Evolutionary conservation across 2,888 invertebrate species (phyloP).

Genomic region (Lutraria lutraria): DNA sequence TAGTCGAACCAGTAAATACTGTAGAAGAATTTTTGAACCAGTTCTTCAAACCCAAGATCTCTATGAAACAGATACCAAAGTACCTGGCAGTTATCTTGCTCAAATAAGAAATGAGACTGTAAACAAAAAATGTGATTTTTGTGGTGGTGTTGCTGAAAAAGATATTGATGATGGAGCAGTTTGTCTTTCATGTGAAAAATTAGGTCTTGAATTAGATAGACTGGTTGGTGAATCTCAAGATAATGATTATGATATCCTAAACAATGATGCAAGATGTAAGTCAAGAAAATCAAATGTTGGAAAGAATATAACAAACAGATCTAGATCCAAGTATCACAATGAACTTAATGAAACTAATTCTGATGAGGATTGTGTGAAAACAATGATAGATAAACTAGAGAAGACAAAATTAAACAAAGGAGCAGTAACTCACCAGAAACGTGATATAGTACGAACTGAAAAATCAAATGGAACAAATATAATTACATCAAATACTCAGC

Average conservation of each 20-base stretch:
- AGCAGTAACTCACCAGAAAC: not conserved
- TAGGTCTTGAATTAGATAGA: constrained; percentile 57
- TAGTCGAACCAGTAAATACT: constrained; percentile 45
- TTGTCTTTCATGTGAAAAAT: constrained; percentile 57
- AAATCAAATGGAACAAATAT: not conserved
- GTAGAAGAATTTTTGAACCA: constrained; percentile 23
- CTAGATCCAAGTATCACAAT: not conserved
- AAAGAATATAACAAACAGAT: constrained; percentile 10
- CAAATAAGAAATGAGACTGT: not conserved
- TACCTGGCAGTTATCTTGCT: not conserved
- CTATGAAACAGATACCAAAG: not conserved
- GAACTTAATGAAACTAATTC: not conserved
- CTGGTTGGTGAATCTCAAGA: constrained; percentile 24
- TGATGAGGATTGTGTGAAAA: not conserved
- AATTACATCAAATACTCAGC: not conserved
- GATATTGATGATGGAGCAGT: constrained; percentile 35
- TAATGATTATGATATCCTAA: not conserved
- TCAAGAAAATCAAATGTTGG: not conserved
- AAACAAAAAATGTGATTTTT: constrained; percentile 54
- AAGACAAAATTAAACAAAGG: not conserved
- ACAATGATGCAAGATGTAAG: not conserved
- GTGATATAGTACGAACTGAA: not conserved
- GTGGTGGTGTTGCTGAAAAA: constrained; percentile 44
- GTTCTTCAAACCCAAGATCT: constrained; percentile 14
- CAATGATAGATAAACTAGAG: not conserved